Evolutionary conservation across 1,140 invertebrate genomes (phyloP).

Genomic region (Chlorops oryzae): DNA sequence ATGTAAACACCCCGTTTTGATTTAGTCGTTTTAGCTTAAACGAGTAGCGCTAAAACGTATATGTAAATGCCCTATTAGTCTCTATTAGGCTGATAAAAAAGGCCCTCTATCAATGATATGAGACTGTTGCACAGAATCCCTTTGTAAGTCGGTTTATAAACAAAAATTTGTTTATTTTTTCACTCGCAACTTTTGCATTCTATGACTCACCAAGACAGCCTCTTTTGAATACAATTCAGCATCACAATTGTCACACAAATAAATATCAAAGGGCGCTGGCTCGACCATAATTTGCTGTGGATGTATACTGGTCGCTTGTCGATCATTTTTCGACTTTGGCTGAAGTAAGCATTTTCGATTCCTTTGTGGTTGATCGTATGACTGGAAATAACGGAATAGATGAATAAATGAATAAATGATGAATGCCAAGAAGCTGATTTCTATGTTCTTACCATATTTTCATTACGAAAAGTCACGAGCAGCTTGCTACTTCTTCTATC

Average conservation of each 20-base stretch:
- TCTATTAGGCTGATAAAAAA: no score
- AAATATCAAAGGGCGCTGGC: constrained; percentile 58
- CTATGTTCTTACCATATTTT: constrained; percentile 55
- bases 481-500: constrained; percentile 58
- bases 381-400: constrained; percentile 29
- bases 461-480: constrained; percentile 67
- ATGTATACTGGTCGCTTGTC: constrained; percentile 40
- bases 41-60: no score
- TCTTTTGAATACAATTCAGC: constrained; percentile 54
- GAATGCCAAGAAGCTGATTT: no score
- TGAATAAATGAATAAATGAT: no score
- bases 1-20: no score
- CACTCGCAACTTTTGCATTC: neutral
- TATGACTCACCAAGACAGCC: constrained; percentile 52
- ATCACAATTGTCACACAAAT: constrained; percentile 68
- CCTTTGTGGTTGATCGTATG: constrained; percentile 40
- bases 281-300: constrained; percentile 50
- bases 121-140: no score
- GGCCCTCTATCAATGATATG: no score
- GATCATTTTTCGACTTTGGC: constrained; percentile 41
- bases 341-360: constrained; percentile 37
- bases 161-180: neutral
- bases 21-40: no score
- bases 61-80: no score
- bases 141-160: no score